Percentiles rank a stretch among this genome's conserved stretches.
Evolutionary conservation across 1,140 invertebrate species (phyloP).

Genomic region (Sminthurinus signatus): DNA sequence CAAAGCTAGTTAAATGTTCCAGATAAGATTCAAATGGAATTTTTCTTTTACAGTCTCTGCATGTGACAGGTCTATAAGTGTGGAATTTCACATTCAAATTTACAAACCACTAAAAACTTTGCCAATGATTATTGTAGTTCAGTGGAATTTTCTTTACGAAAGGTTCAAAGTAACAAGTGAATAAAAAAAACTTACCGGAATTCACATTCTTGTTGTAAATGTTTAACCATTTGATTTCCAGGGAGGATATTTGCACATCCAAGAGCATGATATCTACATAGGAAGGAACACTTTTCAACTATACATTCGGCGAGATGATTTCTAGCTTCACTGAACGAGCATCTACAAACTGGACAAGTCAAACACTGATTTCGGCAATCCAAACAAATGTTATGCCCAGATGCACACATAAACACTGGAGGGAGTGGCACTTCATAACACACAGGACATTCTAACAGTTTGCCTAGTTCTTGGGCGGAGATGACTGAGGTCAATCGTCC

Average conservation of each 20-base stretch:
- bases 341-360: not conserved
- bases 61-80: not conserved
- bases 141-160: too few relatives aligned
- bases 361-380: not conserved
- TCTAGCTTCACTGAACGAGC: not conserved
- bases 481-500: not conserved
- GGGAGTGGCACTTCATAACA: not conserved
- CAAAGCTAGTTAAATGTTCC: not conserved
- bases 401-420: not conserved
- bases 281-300: not conserved
- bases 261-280: not conserved
- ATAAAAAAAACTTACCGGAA: not conserved
- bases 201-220: not conserved
- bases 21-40: not conserved
- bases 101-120: not conserved
- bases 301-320: slow-evolving; percentile 3
- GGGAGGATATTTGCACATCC: not conserved
- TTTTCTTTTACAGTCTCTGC: not conserved
- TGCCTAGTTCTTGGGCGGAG: not conserved
- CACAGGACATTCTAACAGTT: slow-evolving; percentile 4
- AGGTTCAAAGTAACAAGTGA: not conserved
- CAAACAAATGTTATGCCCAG: slow-evolving; percentile 2
- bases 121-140: too few relatives aligned
- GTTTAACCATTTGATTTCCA: not conserved
- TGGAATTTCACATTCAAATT: not conserved